Evolutionary conservation across 2,113 vertebrate species (phyloP), one percentile per base, ranked within the genome.

Genomic region (Recurvirostra avosetta): DNA sequence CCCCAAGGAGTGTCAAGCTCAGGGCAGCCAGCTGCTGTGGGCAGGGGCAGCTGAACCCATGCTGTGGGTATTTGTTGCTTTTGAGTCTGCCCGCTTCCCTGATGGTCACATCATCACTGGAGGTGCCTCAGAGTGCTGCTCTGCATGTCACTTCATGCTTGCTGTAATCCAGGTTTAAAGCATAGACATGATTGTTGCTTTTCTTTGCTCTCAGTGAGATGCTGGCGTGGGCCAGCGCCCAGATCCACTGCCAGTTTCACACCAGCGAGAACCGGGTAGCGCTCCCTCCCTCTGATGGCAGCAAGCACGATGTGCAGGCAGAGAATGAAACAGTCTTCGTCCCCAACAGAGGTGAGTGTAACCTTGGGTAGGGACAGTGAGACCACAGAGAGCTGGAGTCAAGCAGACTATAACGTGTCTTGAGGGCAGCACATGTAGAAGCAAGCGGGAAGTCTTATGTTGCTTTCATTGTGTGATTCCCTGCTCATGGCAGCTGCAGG

Each of bases 171-270:
- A 20, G 5, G 20, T 80, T 53, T 71, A 70, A 94, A 70, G 52
- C 4, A 6, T 6, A 78, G 53, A 72, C 27, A 26, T 0, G 2
- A 47, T 11, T 94, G 32, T 94, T 55, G 11, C 41, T 90, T 23
- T 77, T 66, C 49, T 79, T 75, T 97, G 87, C 53, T 91, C 66
- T 30, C 97, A 99, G 99, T 96, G 99, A 99, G 97, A 99, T 99
- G 98, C 97, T 99, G 94, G 99, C 99, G 0, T 99, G 99, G 99
- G 99, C 99, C 95, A 99, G 99, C 4, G 99, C 99, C 13, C 99
- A 99, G 96, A 99, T 99, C 91, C 99, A 99, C 96, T 99, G 99
- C 96, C 99, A 99, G 98, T 99, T 99, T 83, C 99, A 99, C 2
- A 98, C 99, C 97, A 99, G 99, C 3, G 99, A 99, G 97, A 99